Evolutionary conservation across 2,888 invertebrate species (phyloP).

Genomic region (Spisula subtruncata): DNA sequence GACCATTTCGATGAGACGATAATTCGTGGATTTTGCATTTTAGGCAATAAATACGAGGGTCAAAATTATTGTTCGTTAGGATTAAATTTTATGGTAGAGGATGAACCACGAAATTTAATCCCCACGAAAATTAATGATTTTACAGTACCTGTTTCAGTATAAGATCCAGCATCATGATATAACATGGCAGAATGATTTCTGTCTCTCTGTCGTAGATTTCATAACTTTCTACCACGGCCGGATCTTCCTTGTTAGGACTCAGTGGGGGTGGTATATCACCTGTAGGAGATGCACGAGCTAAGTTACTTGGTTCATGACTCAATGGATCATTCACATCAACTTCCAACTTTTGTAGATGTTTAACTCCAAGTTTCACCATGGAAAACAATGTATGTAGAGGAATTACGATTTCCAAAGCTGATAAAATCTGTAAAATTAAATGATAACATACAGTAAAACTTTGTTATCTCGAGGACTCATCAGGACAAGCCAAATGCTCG

Average conservation of each 20-base stretch:
- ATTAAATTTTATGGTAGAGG: too few species aligned
- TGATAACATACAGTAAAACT: too few species aligned
- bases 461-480: too few species aligned
- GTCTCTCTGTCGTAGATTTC: slow-evolving; percentile 84
- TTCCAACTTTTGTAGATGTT: slow-evolving; percentile 86
- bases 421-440: slow-evolving; percentile 89
- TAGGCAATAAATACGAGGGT: too few species aligned
- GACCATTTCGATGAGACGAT: too few species aligned
- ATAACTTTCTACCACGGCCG: slow-evolving; percentile 76
- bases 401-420: slow-evolving; percentile 95
- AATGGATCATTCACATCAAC: slow-evolving; percentile 70
- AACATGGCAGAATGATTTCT: slow-evolving; percentile 94
- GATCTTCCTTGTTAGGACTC: slow-evolving; percentile 80
- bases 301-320: slow-evolving; percentile 62
- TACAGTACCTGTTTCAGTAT: slow-evolving; percentile 94
- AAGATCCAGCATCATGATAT: slow-evolving; percentile 98
- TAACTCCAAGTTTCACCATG: slow-evolving; percentile 96
- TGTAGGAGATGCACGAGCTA: slow-evolving; percentile 76
- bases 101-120: too few species aligned
- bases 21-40: too few species aligned
- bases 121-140: too few species aligned
- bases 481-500: too few species aligned
- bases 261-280: slow-evolving; percentile 83
- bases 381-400: slow-evolving; percentile 95
- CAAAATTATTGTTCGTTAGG: too few species aligned